These are phyloP conservation scores for Melanaphis sacchari DNA, from an alignment of 1,140 invertebrate genomes.

Conservation along the genomic window DNA sequence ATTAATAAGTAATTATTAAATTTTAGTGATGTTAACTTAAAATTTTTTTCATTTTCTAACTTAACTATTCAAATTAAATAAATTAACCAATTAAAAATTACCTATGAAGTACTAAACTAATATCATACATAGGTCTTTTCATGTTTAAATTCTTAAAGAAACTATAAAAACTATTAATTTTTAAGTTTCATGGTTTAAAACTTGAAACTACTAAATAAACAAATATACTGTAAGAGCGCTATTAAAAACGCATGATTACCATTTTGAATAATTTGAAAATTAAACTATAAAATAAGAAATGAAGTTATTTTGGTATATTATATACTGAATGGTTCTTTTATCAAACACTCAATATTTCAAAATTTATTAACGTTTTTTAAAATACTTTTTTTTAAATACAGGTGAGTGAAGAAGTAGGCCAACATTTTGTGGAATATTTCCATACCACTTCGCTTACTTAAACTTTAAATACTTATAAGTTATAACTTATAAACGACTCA, in stretches of 20 bases:
- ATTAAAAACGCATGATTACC: neutral
- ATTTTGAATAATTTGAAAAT: neutral
- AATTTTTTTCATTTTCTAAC: neutral
- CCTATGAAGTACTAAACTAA: too few relatives aligned
- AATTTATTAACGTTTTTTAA: too few relatives aligned
- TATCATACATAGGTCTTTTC: neutral
- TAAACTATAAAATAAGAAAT: neutral
- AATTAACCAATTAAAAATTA: neutral
- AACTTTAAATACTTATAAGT: too few relatives aligned
- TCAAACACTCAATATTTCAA: too few relatives aligned
- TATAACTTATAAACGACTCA: too few relatives aligned
- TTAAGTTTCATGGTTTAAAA: neutral
- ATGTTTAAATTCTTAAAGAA: neutral
- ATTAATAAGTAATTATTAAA: neutral
- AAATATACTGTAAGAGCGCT: neutral
- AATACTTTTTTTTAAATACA: too few relatives aligned
- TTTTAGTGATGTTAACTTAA: neutral
- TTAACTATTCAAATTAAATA: neutral
- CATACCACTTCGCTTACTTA: too few relatives aligned
- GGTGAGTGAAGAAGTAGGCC: too few relatives aligned
- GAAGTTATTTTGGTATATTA: neutral
- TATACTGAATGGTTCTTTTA: too few relatives aligned
- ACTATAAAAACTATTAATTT: neutral
- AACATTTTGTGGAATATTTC: too few relatives aligned
- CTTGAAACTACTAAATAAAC: neutral